Conservation (phyloP, 37 sponge, comb jelly and placozoan species). For the Axinella damicornis region DNA sequence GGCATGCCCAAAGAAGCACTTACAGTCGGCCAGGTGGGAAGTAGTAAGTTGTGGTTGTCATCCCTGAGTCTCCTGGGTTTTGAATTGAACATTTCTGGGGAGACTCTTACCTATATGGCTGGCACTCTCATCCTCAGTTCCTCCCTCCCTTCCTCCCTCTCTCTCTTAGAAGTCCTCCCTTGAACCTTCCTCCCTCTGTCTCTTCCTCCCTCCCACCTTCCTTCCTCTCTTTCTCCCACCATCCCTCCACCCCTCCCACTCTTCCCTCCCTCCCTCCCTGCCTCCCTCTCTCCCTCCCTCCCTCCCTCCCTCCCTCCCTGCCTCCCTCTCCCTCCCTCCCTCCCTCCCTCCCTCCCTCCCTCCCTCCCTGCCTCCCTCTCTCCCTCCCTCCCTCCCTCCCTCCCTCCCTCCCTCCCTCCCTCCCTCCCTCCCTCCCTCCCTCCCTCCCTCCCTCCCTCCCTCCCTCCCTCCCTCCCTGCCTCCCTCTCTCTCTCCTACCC, state of each 20-base stretch:
- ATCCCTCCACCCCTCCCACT: too few relatives aligned
- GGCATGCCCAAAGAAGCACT: constrained; percentile 36
- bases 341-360: neutral
- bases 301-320: neutral
- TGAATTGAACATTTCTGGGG: too few relatives aligned
- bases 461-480: neutral
- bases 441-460: neutral
- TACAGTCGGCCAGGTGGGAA: constrained; percentile 72
- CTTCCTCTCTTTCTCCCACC: neutral
- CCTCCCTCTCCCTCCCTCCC: neutral
- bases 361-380: neutral
- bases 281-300: too few relatives aligned
- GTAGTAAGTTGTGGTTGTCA: too few relatives aligned
- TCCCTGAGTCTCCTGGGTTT: too few relatives aligned
- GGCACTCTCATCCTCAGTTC: too few relatives aligned
- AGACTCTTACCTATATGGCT: too few relatives aligned
- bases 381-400: neutral
- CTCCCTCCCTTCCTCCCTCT: too few relatives aligned
- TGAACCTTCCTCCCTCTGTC: too few relatives aligned
- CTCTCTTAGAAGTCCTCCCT: too few relatives aligned
- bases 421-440: neutral
- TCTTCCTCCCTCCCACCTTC: neutral
- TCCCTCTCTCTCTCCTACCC: too few relatives aligned
- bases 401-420: too few relatives aligned
- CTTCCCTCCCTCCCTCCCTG: neutral